A percentile compares a stretch with the other conserved stretches of the same genome.
Conservation (phyloP, 2,888 invertebrate genomes). For the Myathropa florea region DNA sequence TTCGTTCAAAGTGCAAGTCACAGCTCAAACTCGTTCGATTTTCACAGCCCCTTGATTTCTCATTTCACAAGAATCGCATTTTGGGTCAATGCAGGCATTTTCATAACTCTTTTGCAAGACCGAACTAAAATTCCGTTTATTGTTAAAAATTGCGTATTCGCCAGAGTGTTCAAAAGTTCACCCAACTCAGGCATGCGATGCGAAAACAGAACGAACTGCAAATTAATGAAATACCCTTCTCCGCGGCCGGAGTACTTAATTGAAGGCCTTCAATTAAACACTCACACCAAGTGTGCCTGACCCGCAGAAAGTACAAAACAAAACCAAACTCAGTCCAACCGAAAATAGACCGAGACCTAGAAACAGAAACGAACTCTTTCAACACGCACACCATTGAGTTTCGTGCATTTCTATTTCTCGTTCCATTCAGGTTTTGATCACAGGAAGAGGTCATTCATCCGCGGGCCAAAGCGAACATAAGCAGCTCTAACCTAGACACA, state of each 20-base stretch:
- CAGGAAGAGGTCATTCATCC: conserved; percentile 2
- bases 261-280: conserved; percentile 10
- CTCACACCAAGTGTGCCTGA: neutral
- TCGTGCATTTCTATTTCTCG: neutral
- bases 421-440: neutral
- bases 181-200: neutral
- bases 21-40: too few species aligned
- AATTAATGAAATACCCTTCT: conserved; percentile 10
- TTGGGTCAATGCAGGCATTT: neutral
- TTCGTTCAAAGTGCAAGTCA: too few species aligned
- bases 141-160: conserved; percentile 15
- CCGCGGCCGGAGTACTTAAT: neutral
- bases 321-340: conserved; percentile 1
- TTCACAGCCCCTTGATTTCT: too few species aligned
- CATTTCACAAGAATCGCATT: too few species aligned
- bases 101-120: neutral
- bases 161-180: conserved; percentile 1
- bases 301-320: conserved; percentile 1
- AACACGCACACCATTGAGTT: neutral
- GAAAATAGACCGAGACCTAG: conserved; percentile 23
- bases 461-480: neutral
- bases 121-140: neutral
- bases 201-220: neutral
- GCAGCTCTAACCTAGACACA: neutral
- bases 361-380: conserved; percentile 10